These are phyloP conservation scores for Mus caroli DNA, from an alignment of 2,797 vertebrate species.

Conservation along the genomic window DNA sequence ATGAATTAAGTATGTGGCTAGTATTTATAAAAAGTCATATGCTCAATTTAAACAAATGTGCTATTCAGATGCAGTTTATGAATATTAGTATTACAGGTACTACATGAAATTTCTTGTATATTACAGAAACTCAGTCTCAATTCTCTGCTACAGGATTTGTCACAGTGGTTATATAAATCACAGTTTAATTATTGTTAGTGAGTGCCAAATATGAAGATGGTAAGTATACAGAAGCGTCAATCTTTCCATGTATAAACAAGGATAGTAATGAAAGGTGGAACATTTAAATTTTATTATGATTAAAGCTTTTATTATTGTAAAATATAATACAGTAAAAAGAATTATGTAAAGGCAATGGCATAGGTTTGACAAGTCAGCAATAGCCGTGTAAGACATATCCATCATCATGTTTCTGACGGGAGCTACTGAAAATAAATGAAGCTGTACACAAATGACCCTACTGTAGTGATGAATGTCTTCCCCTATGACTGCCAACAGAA, in stretches of 20 bases:
- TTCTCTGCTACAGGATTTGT: background rate
- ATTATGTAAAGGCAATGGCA: background rate
- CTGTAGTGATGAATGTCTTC: constrained; percentile 1
- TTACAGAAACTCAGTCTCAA: background rate
- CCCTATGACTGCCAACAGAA: background rate
- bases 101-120: background rate
- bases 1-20: background rate
- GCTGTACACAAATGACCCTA: background rate
- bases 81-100: background rate
- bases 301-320: background rate
- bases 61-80: background rate
- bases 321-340: background rate
- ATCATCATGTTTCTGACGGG: constrained; percentile 7
- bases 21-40: background rate
- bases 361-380: background rate
- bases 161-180: background rate
- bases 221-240: background rate
- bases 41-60: background rate
- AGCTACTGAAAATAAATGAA: constrained; percentile 32
- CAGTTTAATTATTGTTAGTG: background rate
- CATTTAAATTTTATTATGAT: background rate
- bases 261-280: background rate
- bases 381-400: background rate
- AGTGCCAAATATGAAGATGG: background rate
- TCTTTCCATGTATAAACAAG: background rate